These are phyloP conservation scores for Triplophysa dalaica DNA, from an alignment of 2,113 vertebrate species.

Conservation along the genomic window DNA sequence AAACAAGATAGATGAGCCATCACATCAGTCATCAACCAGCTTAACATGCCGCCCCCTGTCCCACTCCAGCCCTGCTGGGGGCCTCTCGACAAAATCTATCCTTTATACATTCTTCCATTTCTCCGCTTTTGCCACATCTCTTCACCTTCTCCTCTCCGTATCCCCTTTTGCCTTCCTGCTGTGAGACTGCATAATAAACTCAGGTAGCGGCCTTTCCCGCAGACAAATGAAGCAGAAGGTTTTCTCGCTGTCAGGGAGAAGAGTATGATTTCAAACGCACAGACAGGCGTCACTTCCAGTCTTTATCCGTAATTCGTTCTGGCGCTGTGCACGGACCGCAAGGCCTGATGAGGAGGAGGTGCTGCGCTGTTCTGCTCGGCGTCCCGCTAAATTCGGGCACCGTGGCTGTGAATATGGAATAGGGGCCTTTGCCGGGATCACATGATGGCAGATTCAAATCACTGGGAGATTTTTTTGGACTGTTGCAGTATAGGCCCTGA, in stretches of 20 bases:
- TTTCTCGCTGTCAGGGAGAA: conserved; percentile 36
- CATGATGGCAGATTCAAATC: conserved; percentile 38
- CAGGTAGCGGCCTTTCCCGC: conserved; percentile 39
- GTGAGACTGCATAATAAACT: conserved; percentile 46
- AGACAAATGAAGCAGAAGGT: conserved; percentile 51
- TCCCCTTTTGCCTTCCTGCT: conserved; percentile 31
- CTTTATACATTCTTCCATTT: conserved; percentile 25
- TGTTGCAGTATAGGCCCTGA: not conserved
- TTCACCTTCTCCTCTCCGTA: not conserved
- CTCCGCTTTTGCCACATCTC: conserved; percentile 2
- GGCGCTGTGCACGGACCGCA: conserved; percentile 11
- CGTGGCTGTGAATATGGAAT: conserved; percentile 52
- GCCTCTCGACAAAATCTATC: conserved; percentile 39
- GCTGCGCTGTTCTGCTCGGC: conserved; percentile 55
- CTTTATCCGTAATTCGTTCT: conserved; percentile 54
- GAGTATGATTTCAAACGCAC: conserved; percentile 56
- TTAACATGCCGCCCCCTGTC: conserved; percentile 57
- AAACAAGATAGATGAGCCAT: conserved; percentile 62
- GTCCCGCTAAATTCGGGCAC: conserved; percentile 49
- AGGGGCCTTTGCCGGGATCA: conserved; percentile 33
- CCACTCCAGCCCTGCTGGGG: conserved; percentile 26
- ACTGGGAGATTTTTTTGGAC: not conserved
- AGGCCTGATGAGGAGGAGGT: conserved; percentile 52
- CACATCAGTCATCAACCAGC: conserved; percentile 61
- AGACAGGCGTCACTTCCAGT: conserved; percentile 56